Conservation (phyloP, 2,888 invertebrate species). For the Tiliacea aurago region DNA sequence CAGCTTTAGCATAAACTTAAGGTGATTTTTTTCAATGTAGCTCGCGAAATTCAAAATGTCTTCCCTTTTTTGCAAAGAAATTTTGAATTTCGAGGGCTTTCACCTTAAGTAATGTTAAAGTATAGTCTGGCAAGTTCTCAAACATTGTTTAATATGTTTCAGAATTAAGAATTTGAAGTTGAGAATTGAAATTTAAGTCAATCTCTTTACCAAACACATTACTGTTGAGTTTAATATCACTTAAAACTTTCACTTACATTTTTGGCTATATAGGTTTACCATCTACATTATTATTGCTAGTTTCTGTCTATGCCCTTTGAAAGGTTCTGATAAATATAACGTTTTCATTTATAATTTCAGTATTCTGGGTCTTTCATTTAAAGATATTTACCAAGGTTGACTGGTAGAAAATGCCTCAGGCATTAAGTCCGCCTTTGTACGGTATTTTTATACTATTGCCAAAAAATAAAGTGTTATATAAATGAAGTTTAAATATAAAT, state of each 20-base stretch:
- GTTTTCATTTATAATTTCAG: constrained; percentile 3
- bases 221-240: neutral
- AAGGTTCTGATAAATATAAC: neutral
- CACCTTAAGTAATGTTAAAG: neutral
- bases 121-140: neutral
- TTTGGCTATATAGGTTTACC: neutral
- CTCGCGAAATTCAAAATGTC: neutral
- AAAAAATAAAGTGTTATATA: no score
- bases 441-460: no score
- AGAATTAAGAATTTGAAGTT: no score
- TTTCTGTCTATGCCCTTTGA: neutral
- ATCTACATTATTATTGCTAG: neutral
- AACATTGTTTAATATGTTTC: neutral
- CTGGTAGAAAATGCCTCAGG: no score
- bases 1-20: neutral
- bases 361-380: neutral
- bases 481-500: no score
- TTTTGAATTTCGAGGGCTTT: neutral
- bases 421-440: no score
- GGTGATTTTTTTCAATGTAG: neutral
- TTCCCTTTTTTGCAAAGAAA: neutral
- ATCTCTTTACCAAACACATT: constrained; percentile 25
- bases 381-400: neutral
- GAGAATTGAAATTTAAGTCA: constrained; percentile 3
- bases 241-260: neutral